Conservation (phyloP, 1,140 invertebrate species). For the Orius insidiosus region DNA sequence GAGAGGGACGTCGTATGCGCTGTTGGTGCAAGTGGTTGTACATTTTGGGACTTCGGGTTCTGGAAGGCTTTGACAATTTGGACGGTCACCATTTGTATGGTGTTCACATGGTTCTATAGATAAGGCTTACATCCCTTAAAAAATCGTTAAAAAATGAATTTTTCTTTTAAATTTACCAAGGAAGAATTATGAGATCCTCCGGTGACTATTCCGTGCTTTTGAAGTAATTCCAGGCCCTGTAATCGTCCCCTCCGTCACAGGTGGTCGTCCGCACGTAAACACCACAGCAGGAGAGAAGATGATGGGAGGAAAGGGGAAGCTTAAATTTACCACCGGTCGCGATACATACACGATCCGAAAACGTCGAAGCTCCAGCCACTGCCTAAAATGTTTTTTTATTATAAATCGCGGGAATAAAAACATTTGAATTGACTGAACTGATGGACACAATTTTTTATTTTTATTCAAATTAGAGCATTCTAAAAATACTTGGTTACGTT, state of each 20-base stretch:
- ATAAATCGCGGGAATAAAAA: too few relatives aligned
- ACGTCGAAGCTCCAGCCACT: slow-evolving; percentile 27
- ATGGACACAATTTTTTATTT: too few relatives aligned
- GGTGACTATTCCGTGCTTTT: slow-evolving; percentile 34
- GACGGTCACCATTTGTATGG: not conserved
- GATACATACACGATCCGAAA: slow-evolving; percentile 53
- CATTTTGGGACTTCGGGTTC: not conserved
- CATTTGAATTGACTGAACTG: too few relatives aligned
- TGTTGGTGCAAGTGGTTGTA: slow-evolving; percentile 9
- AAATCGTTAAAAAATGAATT: not conserved
- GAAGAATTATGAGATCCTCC: slow-evolving; percentile 41
- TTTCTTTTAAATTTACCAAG: slow-evolving; percentile 16
- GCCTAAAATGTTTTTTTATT: slow-evolving; percentile 12
- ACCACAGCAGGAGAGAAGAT: slow-evolving; percentile 43
- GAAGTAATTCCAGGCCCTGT: slow-evolving; percentile 40
- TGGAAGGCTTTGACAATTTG: slow-evolving; percentile 1
- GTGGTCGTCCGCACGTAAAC: slow-evolving; percentile 43
- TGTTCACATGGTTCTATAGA: slow-evolving; percentile 7
- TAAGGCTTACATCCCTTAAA: slow-evolving; percentile 16
- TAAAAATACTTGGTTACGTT: too few relatives aligned
- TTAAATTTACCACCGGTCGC: slow-evolving; percentile 33
- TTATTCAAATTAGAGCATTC: too few relatives aligned
- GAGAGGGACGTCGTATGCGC: slow-evolving; percentile 2
- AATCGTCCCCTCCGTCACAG: slow-evolving; percentile 42
- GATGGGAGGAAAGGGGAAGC: slow-evolving; percentile 39